A percentile compares a stretch with the other conserved stretches of the same genome.
phyloP scores from a whole-genome alignment of 1,140 invertebrate species.

The Penaeus chinensis region DNA sequence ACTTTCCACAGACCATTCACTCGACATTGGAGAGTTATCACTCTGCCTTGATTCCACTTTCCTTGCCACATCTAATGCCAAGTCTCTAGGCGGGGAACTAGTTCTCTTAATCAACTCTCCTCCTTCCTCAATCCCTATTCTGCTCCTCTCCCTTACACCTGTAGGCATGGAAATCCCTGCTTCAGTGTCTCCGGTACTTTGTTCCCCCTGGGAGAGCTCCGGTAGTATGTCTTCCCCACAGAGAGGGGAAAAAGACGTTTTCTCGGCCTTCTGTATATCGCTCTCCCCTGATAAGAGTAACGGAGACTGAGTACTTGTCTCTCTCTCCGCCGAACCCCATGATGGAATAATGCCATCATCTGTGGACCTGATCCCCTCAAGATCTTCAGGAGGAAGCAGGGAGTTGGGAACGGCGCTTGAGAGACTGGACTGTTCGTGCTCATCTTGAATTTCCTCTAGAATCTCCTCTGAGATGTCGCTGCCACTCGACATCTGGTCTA shows the following conservation, averaged over 20 bases:
- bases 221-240: no score
- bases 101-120: background rate
- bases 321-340: no score
- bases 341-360: no score
- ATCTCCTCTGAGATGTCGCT: slow-evolving; percentile 29
- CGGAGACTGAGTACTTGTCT: no score
- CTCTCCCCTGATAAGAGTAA: no score
- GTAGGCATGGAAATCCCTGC: background rate
- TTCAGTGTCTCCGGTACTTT: background rate
- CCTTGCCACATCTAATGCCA: no score
- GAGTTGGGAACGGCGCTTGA: background rate
- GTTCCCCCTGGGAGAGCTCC: background rate
- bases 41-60: no score
- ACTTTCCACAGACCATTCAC: slow-evolving; percentile 3
- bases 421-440: background rate
- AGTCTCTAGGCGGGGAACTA: background rate
- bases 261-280: no score
- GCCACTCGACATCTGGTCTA: slow-evolving; percentile 35
- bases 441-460: slow-evolving; percentile 26
- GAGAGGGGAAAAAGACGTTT: no score
- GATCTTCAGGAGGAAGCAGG: background rate
- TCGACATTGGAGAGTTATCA: slow-evolving; percentile 5
- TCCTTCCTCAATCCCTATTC: background rate
- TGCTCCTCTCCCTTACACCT: background rate
- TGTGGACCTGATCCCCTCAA: background rate